Conservation (phyloP, 2,113 vertebrate genomes). For the Ancistrus triradiatus region DNA sequence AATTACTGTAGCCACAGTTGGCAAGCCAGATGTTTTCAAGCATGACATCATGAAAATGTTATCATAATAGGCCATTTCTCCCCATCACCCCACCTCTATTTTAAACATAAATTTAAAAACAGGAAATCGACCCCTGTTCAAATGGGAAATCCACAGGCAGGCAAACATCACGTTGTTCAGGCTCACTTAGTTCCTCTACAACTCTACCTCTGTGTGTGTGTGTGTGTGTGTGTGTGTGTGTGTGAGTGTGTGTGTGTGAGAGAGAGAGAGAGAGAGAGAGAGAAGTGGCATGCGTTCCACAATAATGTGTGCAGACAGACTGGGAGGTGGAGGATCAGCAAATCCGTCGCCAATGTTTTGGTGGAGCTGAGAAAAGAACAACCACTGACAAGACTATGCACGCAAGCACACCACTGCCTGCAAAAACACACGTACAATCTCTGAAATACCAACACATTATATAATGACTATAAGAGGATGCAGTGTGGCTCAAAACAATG, state of each 20-base stretch:
- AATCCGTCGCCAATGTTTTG: conserved; percentile 7
- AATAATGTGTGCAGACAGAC: conserved; percentile 24
- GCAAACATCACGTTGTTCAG: conserved; percentile 32
- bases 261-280: no score
- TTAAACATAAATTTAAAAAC: conserved; percentile 20
- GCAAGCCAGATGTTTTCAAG: neutral
- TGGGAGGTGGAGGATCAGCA: conserved; percentile 12
- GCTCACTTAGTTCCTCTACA: conserved; percentile 21
- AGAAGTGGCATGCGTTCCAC: conserved; percentile 26
- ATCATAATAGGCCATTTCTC: neutral
- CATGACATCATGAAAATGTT: neutral
- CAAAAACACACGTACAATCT: neutral
- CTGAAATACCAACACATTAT: neutral
- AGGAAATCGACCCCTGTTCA: conserved; percentile 27
- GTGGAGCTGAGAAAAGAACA: conserved; percentile 24
- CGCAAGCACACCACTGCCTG: neutral
- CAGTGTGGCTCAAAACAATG: neutral
- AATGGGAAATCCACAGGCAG: conserved; percentile 34
- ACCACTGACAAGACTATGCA: neutral
- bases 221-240: conserved; percentile 15
- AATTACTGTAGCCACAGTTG: neutral
- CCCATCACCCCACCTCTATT: neutral
- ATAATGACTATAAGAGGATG: neutral
- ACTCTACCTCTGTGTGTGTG: conserved; percentile 6
- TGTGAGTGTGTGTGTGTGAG: no score